Percentiles rank a stretch among this genome's conserved stretches.
These are phyloP conservation scores for Chelonus insularis DNA, from an alignment of 1,140 invertebrate genomes.

Conservation along the genomic window DNA sequence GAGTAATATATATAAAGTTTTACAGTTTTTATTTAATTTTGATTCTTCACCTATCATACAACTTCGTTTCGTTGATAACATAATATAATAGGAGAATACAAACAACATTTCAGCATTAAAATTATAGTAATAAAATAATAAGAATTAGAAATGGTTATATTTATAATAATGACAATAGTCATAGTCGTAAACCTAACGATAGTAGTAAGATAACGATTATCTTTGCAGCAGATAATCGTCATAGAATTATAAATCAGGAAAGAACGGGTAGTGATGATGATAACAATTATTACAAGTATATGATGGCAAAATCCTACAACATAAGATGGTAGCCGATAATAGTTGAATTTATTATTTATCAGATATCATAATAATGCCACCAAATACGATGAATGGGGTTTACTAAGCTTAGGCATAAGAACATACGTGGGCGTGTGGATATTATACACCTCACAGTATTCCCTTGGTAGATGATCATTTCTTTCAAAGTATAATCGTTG, in stretches of 20 bases:
- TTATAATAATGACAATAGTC: constrained; percentile 40
- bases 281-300: constrained; percentile 7
- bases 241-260: constrained; percentile 7
- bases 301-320: not conserved
- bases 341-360: not conserved
- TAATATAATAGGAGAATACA: constrained; percentile 51
- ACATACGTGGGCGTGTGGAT: constrained; percentile 10
- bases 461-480: constrained; percentile 2
- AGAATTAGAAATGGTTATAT: constrained; percentile 32
- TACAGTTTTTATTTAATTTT: too few relatives aligned
- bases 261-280: constrained; percentile 21
- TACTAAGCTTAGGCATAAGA: constrained; percentile 34
- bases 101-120: constrained; percentile 42
- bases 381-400: constrained; percentile 21
- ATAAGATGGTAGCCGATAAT: not conserved
- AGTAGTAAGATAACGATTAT: constrained; percentile 31
- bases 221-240: constrained; percentile 22
- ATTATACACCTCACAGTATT: not conserved
- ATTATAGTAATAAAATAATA: constrained; percentile 50
- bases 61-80: constrained; percentile 49
- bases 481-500: constrained; percentile 18
- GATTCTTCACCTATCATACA: constrained; percentile 44
- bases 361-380: not conserved
- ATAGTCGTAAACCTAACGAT: constrained; percentile 22
- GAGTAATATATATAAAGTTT: too few relatives aligned